Conservation (phyloP, 37 sponge, comb jelly and placozoan genomes). For the Aplysina aerophoba region DNA sequence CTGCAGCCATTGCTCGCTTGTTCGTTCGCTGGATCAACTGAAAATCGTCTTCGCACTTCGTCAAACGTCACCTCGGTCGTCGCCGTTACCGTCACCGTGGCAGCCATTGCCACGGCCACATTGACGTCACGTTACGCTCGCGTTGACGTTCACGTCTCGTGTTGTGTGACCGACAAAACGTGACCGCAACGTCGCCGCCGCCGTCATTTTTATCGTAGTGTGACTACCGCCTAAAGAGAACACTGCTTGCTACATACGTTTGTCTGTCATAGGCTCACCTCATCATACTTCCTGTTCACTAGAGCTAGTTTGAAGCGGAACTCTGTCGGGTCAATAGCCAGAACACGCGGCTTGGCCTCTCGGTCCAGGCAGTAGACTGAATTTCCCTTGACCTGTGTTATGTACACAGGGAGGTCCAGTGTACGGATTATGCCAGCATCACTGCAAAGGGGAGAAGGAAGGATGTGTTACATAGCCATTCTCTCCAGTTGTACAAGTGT, state of each 20-base stretch:
- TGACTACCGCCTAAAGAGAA: background rate
- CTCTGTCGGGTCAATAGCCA: constrained; percentile 93
- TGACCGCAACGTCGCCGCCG: background rate
- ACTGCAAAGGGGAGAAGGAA: constrained; percentile 30
- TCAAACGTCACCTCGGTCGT: background rate
- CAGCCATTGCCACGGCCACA: constrained; percentile 3
- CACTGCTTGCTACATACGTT: no score
- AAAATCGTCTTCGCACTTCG: background rate
- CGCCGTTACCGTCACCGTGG: background rate
- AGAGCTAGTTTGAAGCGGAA: constrained; percentile 98
- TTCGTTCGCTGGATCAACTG: background rate
- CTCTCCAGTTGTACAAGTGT: no score
- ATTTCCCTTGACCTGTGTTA: constrained; percentile 89
- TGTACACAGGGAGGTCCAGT: constrained; percentile 96
- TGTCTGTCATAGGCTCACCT: constrained; percentile 78
- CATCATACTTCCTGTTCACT: constrained; percentile 92
- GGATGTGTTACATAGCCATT: no score
- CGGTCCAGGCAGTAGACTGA: constrained; percentile 95
- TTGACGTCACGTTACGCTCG: background rate
- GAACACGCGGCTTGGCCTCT: constrained; percentile 82
- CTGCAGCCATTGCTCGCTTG: background rate
- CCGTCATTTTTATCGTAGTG: background rate
- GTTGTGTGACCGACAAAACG: background rate
- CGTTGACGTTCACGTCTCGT: constrained; percentile 6
- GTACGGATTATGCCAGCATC: constrained; percentile 97